Base-by-base conservation (phyloP, 2,797 vertebrate species). In the Halcyon leucocephala region DNA sequence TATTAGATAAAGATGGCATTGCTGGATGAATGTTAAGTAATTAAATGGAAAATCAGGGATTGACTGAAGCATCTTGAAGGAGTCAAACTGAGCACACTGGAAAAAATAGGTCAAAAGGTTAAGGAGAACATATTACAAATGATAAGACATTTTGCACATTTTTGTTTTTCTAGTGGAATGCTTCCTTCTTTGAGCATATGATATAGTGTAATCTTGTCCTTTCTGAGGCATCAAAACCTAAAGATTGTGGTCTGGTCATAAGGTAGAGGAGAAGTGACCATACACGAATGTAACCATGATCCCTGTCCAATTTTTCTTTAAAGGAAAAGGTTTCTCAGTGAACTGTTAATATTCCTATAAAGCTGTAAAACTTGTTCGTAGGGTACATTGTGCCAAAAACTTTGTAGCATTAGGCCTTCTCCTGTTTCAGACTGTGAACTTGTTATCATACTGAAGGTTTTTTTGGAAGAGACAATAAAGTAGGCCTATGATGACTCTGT, bases 281-380 rank as follows among this genome's bases (percentile, higher is more conserved):
- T 54, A 28, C 0, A 0, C 35, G 19, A 71, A 9, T 74, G 20
- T 82, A 77, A 41, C 5, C 5, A 4, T 33, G 33, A 37, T 77
- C 20, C 20, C 31, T 79, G 54, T 28, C 54, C 44, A 58, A 3
- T 58, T 46, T 51, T 60, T 74, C 64, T 61, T 76, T 76, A 55
- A 80, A 76, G 28, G 39, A 58, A 84, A 80, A 62, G 4, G 7
- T 58, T 79, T 78, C 51, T 86, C 15, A 33, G 51, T 69, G 41
- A 92, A 35, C 12, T 35, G 4, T 54, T 87, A 29, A 29, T 51
- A 37, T 82, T 81, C 35, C 10, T 46, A 6, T 44, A 48, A 46
- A 49, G 14, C 33, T 88, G 62, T 89, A 58, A 86, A 76, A 61
- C 42, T 39, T 81, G 26, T 42, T 70, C 26, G 31, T 57, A 46